These are phyloP conservation scores for Triplophysa bombifrons DNA, from an alignment of 2,797 vertebrate species.

Conservation along the genomic window DNA sequence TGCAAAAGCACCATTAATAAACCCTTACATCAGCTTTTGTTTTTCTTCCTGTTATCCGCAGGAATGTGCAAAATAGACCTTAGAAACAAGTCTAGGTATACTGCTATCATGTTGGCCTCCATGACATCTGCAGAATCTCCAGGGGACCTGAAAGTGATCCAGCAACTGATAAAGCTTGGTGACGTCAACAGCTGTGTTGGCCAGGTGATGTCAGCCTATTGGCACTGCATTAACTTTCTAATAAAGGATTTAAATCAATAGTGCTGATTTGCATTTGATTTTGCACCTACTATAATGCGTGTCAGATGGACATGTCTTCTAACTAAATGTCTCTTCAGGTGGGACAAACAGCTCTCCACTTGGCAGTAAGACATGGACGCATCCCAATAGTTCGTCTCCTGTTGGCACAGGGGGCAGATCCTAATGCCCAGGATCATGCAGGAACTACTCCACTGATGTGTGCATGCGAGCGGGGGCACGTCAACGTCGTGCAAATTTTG, in stretches of 20 bases:
- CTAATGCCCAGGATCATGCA: conserved; percentile 87
- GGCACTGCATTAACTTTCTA: neutral
- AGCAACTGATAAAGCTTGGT: conserved; percentile 85
- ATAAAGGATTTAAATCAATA: neutral
- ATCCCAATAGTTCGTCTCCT: conserved; percentile 88
- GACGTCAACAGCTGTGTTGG: conserved; percentile 85
- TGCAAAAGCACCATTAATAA: neutral
- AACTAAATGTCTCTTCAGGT: conserved; percentile 64
- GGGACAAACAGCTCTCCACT: conserved; percentile 91
- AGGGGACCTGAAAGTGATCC: conserved; percentile 88
- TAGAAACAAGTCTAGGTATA: conserved; percentile 93
- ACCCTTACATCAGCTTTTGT: no score
- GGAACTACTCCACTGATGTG: conserved; percentile 92
- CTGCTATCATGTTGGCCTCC: conserved; percentile 89
- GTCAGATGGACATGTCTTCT: neutral
- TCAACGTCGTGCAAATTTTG: conserved; percentile 84
- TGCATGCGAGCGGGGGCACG: conserved; percentile 85
- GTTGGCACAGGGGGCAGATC: conserved; percentile 83
- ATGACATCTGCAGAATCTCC: conserved; percentile 81
- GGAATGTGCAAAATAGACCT: conserved; percentile 84
- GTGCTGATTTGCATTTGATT: neutral
- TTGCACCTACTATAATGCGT: conserved; percentile 3
- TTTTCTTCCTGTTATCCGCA: conserved; percentile 55
- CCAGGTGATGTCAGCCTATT: conserved; percentile 68
- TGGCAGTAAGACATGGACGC: conserved; percentile 89